A percentile compares a stretch with the other conserved stretches of the same genome.
phyloP scores from a whole-genome alignment of 2,888 invertebrate species.

The Phengaris arion region DNA sequence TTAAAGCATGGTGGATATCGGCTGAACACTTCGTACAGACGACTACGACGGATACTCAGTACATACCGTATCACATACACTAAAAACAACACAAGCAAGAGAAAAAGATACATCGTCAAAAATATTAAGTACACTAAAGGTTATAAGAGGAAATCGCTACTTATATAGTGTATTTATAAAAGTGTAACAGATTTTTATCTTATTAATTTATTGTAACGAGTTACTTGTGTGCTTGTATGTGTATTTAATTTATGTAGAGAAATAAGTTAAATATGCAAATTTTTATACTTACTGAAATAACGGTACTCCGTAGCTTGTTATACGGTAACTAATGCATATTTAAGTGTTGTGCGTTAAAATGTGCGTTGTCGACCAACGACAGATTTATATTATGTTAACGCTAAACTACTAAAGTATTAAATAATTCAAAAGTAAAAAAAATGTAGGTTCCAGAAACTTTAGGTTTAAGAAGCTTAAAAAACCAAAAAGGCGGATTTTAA shows the following conservation, averaged over 20 bases:
- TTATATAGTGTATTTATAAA: neutral
- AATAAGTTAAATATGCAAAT: no score
- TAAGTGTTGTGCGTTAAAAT: no score
- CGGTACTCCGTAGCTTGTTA: no score
- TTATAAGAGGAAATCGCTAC: neutral
- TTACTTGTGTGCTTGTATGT: neutral
- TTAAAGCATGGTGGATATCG: neutral
- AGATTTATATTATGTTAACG: no score
- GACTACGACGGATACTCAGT: neutral
- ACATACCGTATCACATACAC: neutral
- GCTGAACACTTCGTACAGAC: neutral
- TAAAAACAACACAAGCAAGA: neutral
- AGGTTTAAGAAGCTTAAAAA: no score
- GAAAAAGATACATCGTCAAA: neutral
- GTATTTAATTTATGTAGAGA: neutral
- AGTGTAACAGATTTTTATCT: neutral
- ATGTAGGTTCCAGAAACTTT: no score
- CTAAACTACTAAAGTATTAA: no score
- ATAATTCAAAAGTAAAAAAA: no score
- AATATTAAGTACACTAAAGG: neutral
- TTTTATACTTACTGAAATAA: no score
- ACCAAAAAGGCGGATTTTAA: no score
- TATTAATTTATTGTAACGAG: neutral
- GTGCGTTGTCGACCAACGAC: no score
- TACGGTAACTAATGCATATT: no score